These are phyloP conservation scores for Aspidiotus destructor DNA, from an alignment of 2,888 invertebrate genomes.

Conservation along the genomic window DNA sequence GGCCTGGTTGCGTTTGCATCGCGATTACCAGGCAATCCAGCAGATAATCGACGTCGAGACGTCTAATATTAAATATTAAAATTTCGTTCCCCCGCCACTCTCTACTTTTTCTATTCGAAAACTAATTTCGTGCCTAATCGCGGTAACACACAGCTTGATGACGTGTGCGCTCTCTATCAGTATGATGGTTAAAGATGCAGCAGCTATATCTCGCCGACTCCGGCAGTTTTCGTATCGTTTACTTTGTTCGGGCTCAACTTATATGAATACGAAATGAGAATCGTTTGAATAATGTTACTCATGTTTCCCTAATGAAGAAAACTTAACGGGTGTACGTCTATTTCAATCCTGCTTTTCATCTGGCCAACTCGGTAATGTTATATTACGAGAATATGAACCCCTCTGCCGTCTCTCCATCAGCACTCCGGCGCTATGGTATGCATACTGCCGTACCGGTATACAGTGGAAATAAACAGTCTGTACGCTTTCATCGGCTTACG, in stretches of 20 bases:
- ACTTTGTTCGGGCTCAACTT: slow-evolving; percentile 21
- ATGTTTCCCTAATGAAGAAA: slow-evolving; percentile 34
- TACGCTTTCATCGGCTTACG: too few species aligned
- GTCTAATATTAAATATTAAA: slow-evolving; percentile 1
- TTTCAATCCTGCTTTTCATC: slow-evolving; percentile 21
- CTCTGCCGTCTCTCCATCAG: neutral
- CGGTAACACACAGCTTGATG: neutral
- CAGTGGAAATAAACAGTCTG: too few species aligned
- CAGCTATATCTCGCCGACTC: neutral
- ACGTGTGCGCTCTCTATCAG: neutral
- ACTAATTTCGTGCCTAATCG: slow-evolving; percentile 16
- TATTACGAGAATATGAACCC: slow-evolving; percentile 1
- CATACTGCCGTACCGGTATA: too few species aligned
- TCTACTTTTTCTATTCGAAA: neutral
- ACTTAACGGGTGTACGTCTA: slow-evolving; percentile 9
- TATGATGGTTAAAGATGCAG: too few species aligned
- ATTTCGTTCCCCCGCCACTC: neutral
- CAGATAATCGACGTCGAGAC: slow-evolving; percentile 2
- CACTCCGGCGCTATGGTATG: too few species aligned
- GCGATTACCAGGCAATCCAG: too few species aligned
- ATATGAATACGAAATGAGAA: slow-evolving; percentile 34
- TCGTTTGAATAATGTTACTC: slow-evolving; percentile 34
- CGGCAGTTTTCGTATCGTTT: slow-evolving; percentile 15
- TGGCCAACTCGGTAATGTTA: slow-evolving; percentile 15
- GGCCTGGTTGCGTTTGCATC: too few species aligned